Percentiles rank a stretch among this genome's conserved stretches.
These are phyloP conservation scores for Synergus laeviventris DNA, from an alignment of 2,888 invertebrate species.

Conservation along the genomic window DNA sequence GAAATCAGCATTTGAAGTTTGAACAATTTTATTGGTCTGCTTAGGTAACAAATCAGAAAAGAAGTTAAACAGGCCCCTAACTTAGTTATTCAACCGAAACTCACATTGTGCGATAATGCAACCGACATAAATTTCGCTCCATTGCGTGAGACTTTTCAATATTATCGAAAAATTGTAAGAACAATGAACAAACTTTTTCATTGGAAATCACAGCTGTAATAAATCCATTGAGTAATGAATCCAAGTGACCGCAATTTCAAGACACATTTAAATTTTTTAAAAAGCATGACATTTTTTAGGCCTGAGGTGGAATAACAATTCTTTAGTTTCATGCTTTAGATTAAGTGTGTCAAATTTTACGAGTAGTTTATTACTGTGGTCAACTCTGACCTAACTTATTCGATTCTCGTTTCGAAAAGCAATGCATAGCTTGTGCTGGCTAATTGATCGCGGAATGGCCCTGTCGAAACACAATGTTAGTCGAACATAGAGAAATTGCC, in stretches of 20 bases:
- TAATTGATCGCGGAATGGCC: not conserved
- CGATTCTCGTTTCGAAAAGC: not conserved
- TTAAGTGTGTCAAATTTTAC: not conserved
- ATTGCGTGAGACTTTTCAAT: not conserved
- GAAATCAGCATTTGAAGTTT: not conserved
- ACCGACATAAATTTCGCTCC: not conserved
- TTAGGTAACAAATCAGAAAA: not conserved
- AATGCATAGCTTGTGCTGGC: not conserved
- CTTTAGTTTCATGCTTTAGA: not conserved
- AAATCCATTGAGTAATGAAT: not conserved
- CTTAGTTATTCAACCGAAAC: not conserved
- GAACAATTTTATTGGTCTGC: not conserved
- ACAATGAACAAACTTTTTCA: not conserved
- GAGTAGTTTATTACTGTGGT: not conserved
- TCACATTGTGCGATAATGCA: not conserved
- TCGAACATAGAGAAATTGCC: constrained; percentile 48
- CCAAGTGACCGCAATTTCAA: not conserved
- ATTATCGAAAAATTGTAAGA: not conserved
- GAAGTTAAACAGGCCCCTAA: not conserved
- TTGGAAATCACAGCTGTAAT: not conserved
- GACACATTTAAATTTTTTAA: not conserved
- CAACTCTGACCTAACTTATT: not conserved
- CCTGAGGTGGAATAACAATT: not conserved
- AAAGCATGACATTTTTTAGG: not conserved
- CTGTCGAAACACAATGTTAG: constrained; percentile 12